Evolutionary conservation across 2,113 vertebrate genomes (phyloP).

Genomic region (Oplegnathus fasciatus): DNA sequence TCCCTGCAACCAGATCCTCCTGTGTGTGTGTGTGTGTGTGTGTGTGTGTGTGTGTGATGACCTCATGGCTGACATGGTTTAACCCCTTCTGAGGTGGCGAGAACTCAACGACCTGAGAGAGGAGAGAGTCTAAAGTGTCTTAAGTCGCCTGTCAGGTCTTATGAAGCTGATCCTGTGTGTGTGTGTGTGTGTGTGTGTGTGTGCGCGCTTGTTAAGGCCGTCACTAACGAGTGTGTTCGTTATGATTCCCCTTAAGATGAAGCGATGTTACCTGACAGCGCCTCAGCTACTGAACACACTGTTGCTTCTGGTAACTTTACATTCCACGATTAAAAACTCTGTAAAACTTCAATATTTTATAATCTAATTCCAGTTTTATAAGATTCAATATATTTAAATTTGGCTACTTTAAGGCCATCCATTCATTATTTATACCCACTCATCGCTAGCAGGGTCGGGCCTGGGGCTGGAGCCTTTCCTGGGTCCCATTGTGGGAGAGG

Average conservation of each 20-base stretch:
- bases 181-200: constrained; percentile 26
- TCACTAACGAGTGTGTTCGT: background rate
- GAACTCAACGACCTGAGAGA: constrained; percentile 44
- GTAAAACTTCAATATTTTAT: background rate
- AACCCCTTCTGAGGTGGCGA: constrained; percentile 35
- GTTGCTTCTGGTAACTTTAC: too few species aligned
- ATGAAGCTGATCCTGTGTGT: constrained; percentile 53
- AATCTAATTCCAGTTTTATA: background rate
- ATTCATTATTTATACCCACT: background rate
- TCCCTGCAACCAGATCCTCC: constrained; percentile 32
- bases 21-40: constrained; percentile 32
- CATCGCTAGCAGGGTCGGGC: background rate
- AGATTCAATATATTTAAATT: background rate
- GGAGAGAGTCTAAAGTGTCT: constrained; percentile 17
- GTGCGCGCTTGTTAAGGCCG: background rate
- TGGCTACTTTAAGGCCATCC: background rate
- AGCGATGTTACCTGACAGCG: background rate
- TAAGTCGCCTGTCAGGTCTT: constrained; percentile 51
- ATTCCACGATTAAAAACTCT: background rate
- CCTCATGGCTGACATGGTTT: constrained; percentile 33
- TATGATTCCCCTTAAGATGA: background rate
- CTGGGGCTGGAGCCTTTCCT: too few species aligned
- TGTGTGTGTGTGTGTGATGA: constrained; percentile 32
- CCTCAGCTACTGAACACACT: too few species aligned
- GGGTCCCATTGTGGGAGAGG: background rate